phyloP scores from a whole-genome alignment of 2,888 invertebrate species.

The Eilema sororculum region DNA sequence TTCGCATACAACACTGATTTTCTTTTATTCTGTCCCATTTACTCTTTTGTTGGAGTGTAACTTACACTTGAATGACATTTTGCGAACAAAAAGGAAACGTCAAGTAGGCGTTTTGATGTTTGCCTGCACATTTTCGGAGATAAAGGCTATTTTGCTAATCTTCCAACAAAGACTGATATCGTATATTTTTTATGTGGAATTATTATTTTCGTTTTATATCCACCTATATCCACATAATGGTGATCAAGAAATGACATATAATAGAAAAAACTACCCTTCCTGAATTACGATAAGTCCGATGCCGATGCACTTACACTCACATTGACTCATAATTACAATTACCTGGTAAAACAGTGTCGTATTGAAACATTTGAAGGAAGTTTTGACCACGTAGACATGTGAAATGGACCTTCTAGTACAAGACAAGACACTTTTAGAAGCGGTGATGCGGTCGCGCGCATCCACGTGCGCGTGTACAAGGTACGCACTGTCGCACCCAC shows the following conservation, averaged over 20 bases:
- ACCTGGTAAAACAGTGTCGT: background rate
- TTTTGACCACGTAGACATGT: conserved; percentile 27
- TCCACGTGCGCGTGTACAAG: conserved; percentile 69
- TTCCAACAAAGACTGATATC: background rate
- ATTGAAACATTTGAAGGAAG: background rate
- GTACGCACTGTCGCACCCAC: conserved; percentile 65
- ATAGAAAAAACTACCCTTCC: background rate
- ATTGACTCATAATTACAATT: background rate
- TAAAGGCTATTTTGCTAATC: background rate
- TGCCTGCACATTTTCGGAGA: background rate
- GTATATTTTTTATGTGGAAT: background rate
- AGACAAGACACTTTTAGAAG: conserved; percentile 57
- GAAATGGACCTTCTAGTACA: conserved; percentile 48
- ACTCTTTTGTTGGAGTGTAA: conserved; percentile 63
- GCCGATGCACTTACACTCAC: background rate
- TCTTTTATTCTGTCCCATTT: conserved; percentile 63
- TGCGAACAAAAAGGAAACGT: conserved; percentile 61
- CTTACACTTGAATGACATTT: conserved; percentile 73
- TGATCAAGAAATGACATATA: too few species aligned
- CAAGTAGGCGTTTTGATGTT: conserved; percentile 66
- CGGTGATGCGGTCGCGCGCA: conserved; percentile 60
- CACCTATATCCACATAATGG: too few species aligned
- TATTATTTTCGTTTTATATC: background rate
- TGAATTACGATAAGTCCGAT: background rate
- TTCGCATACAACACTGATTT: conserved; percentile 75